Percentiles rank a stretch among this genome's conserved stretches.
These are phyloP conservation scores for Oreochromis niloticus DNA, from an alignment of 2,113 vertebrate genomes.

Conservation along the genomic window DNA sequence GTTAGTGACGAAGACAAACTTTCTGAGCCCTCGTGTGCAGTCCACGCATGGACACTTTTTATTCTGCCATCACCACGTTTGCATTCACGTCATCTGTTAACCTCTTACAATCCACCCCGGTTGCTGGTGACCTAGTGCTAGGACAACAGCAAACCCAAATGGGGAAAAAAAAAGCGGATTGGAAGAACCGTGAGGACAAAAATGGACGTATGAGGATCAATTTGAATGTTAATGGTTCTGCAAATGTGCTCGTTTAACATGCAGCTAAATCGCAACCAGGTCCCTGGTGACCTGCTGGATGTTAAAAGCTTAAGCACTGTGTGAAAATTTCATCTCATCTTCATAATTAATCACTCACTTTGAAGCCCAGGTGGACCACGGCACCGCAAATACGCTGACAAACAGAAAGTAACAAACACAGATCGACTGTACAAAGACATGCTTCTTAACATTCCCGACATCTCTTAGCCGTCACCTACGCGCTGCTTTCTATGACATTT, in stretches of 20 bases:
- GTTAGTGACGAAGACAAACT: neutral
- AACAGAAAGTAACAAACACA: constrained; percentile 13
- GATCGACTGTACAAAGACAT: neutral
- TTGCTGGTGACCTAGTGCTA: neutral
- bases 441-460: constrained; percentile 35
- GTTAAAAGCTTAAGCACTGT: neutral
- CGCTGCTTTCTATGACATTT: constrained; percentile 30
- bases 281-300: neutral
- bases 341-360: neutral
- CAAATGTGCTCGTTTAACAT: neutral
- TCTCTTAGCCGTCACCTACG: constrained; percentile 3
- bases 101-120: neutral
- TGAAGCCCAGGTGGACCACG: neutral
- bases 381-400: constrained; percentile 3
- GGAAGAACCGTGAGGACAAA: neutral
- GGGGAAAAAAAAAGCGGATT: neutral
- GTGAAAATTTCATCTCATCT: neutral
- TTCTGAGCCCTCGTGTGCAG: neutral
- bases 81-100: neutral
- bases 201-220: neutral
- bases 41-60: neutral
- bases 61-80: neutral
- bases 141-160: neutral
- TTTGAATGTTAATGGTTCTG: neutral
- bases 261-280: neutral